Evolutionary conservation across 2,888 invertebrate species (phyloP).

Genomic region (Tenthredo distinguenda): DNA sequence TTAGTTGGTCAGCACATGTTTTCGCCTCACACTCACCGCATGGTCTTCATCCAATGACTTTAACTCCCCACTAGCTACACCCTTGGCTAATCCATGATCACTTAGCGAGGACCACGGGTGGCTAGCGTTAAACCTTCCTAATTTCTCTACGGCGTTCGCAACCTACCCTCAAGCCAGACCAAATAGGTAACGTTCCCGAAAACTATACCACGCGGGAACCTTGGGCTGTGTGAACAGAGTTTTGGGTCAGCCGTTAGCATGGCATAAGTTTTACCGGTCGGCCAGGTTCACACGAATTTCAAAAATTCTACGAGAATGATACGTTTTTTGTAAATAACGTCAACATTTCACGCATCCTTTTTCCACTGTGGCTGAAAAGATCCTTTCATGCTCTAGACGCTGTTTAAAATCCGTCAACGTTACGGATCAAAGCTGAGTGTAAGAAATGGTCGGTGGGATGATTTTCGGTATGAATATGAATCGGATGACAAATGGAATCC

Average conservation of each 20-base stretch:
- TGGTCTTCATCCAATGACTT: constrained; percentile 45
- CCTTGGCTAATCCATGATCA: constrained; percentile 71
- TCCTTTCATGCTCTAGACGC: neutral
- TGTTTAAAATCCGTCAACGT: neutral
- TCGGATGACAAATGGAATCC: neutral
- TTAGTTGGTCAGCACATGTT: constrained; percentile 66
- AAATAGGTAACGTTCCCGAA: constrained; percentile 29
- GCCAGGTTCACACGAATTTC: neutral
- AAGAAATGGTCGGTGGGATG: neutral
- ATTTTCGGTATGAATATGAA: neutral
- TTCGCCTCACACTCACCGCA: constrained; percentile 58
- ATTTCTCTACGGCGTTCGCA: constrained; percentile 57
- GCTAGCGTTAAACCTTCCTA: constrained; percentile 71
- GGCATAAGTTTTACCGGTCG: neutral
- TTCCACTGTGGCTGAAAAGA: neutral
- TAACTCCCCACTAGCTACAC: constrained; percentile 44
- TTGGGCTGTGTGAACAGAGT: neutral
- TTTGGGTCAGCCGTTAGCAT: constrained; percentile 13
- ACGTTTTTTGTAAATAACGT: neutral
- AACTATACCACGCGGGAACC: constrained; percentile 9
- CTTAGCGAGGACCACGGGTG: constrained; percentile 70
- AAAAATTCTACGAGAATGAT: neutral
- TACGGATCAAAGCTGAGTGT: neutral
- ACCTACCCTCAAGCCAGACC: constrained; percentile 17
- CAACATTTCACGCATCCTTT: neutral